Percentiles rank a stretch among this genome's conserved stretches.
phyloP scores from a whole-genome alignment of 2,888 invertebrate species.

The Luperina testacea region DNA sequence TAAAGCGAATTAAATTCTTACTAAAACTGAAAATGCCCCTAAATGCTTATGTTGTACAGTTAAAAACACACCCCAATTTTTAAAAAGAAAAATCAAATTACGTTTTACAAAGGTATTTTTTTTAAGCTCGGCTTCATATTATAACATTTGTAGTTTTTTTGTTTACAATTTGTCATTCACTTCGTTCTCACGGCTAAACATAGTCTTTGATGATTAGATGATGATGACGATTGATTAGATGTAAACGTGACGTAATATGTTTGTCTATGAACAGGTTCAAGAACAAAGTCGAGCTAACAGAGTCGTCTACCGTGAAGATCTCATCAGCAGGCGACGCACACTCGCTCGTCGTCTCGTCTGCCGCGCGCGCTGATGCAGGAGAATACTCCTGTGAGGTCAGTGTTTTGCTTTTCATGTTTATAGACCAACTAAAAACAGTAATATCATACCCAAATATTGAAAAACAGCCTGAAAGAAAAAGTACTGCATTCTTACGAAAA shows the following conservation, averaged over 20 bases:
- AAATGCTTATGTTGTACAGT: no score
- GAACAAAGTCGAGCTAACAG: slow-evolving; percentile 92
- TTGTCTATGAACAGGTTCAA: slow-evolving; percentile 89
- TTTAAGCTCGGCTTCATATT: no score
- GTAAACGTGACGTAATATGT: background rate
- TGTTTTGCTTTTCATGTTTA: no score
- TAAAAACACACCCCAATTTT: no score
- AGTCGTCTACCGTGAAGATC: slow-evolving; percentile 91
- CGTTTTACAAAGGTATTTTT: no score
- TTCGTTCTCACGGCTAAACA: background rate
- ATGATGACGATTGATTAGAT: background rate
- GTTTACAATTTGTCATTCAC: no score
- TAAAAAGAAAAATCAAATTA: no score
- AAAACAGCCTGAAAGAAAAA: background rate
- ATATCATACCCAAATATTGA: background rate
- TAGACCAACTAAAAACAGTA: background rate
- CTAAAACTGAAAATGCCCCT: no score
- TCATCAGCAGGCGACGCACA: slow-evolving; percentile 93
- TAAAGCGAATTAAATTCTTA: no score
- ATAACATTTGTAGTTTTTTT: no score
- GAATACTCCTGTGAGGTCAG: slow-evolving; percentile 93
- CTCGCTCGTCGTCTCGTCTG: slow-evolving; percentile 92
- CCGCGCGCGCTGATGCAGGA: slow-evolving; percentile 94
- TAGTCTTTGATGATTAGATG: no score
- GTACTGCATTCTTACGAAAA: background rate